These are phyloP conservation scores for Andrena flavipes DNA, from an alignment of 2,888 invertebrate species.

Conservation along the genomic window DNA sequence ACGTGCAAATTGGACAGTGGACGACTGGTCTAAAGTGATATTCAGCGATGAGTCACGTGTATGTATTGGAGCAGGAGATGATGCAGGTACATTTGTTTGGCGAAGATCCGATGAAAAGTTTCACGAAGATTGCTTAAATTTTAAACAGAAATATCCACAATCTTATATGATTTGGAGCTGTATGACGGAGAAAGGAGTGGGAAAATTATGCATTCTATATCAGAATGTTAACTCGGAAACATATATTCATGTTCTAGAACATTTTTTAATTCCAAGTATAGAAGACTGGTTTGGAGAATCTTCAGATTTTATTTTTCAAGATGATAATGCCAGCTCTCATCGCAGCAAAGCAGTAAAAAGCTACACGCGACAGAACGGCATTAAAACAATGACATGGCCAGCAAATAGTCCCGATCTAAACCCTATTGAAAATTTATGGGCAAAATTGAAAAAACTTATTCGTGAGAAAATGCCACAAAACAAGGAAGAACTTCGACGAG, in stretches of 20 bases:
- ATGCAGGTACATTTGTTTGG: neutral
- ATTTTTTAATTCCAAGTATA: neutral
- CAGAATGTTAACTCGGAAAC: neutral
- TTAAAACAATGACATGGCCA: neutral
- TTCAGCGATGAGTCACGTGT: constrained; percentile 1
- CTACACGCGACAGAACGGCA: neutral
- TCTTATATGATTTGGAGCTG: neutral
- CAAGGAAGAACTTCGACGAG: neutral
- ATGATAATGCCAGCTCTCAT: neutral
- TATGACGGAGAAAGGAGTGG: neutral
- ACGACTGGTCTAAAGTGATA: neutral
- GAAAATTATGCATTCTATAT: neutral
- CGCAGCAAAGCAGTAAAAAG: neutral
- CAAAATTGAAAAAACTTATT: neutral
- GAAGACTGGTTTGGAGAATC: constrained; percentile 2
- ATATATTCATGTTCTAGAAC: neutral
- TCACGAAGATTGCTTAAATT: neutral
- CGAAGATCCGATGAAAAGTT: neutral
- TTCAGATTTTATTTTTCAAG: neutral
- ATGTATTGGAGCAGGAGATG: neutral
- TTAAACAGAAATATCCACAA: neutral
- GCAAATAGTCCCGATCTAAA: neutral
- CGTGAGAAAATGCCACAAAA: neutral
- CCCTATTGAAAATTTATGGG: constrained; percentile 4
- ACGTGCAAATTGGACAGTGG: constrained; percentile 1